A percentile compares a stretch with the other conserved stretches of the same genome.
phyloP scores from a whole-genome alignment of 1,140 invertebrate genomes.

The Diprion similis region DNA sequence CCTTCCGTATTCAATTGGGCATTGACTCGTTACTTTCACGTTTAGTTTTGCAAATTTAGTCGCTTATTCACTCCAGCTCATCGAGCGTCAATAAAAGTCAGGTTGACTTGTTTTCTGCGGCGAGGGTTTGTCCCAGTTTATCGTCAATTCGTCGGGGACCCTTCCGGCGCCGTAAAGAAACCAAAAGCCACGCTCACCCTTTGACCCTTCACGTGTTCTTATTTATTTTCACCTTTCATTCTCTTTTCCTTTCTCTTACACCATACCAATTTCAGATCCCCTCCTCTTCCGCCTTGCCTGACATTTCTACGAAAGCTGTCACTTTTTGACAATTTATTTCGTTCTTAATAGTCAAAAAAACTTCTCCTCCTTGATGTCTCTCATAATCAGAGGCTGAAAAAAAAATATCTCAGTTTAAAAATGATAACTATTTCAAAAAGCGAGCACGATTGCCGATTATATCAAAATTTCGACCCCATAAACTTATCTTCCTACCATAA shows the following conservation, averaged over 20 bases:
- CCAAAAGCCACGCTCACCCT: slow-evolving; percentile 9
- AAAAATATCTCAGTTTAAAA: no score
- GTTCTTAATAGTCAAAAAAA: no score
- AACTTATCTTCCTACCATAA: no score
- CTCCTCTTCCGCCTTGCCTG: background rate
- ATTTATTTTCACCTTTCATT: slow-evolving; percentile 7
- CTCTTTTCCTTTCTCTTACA: slow-evolving; percentile 1
- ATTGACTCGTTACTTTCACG: no score
- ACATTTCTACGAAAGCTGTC: no score
- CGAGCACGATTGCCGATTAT: no score
- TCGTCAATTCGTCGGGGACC: background rate
- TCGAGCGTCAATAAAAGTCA: background rate
- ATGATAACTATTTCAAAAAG: no score
- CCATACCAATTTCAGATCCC: background rate
- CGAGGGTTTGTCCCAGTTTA: background rate
- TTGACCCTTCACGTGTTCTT: background rate
- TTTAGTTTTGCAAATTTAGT: background rate
- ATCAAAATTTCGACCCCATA: no score
- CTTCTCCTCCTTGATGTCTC: no score
- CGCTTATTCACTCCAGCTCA: background rate
- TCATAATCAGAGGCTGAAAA: no score
- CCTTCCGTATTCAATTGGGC: no score
- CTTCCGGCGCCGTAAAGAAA: background rate
- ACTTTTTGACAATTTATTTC: no score
- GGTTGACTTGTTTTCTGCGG: background rate